Percentiles rank a stretch among this genome's conserved stretches.
Evolutionary conservation across 2,888 invertebrate species (phyloP).

Genomic region (Drosophila ezoana): DNA sequence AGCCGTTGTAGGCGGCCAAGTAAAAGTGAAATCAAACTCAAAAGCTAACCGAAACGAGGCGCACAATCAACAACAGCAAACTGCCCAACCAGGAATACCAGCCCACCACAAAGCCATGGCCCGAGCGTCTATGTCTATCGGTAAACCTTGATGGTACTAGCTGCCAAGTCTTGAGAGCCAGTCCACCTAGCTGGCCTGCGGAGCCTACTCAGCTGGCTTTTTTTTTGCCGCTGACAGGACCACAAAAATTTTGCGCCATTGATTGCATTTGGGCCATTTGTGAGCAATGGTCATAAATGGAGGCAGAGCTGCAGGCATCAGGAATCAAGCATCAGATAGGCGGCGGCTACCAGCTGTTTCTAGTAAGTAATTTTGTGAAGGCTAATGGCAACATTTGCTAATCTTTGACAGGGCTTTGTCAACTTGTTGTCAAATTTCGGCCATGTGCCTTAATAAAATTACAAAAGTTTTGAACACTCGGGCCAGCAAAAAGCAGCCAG

Average conservation of each 20-base stretch:
- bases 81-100: conserved; percentile 39
- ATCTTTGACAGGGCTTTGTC: conserved; percentile 66
- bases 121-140: not conserved
- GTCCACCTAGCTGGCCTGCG: conserved; percentile 13
- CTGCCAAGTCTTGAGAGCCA: not conserved
- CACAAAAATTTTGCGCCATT: conserved; percentile 34
- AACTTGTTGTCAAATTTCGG: conserved; percentile 50
- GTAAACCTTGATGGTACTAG: conserved; percentile 2
- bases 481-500: conserved; percentile 18
- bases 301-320: conserved; percentile 20
- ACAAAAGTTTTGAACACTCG: conserved; percentile 61
- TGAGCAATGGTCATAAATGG: conserved; percentile 45
- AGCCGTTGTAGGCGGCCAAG: conserved; percentile 37
- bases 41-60: conserved; percentile 39
- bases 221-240: conserved; percentile 8
- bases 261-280: conserved; percentile 53
- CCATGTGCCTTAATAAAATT: conserved; percentile 66
- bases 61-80: conserved; percentile 52
- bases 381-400: conserved; percentile 66
- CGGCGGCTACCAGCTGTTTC: conserved; percentile 15
- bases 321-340: not conserved
- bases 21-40: conserved; percentile 61
- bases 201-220: conserved; percentile 6
- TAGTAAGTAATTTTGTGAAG: conserved; percentile 11
- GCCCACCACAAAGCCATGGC: conserved; percentile 4